Evolutionary conservation across 1,140 invertebrate genomes (phyloP), one percentile per base, ranked within the genome.

Genomic region (Glossosoma conforme): DNA sequence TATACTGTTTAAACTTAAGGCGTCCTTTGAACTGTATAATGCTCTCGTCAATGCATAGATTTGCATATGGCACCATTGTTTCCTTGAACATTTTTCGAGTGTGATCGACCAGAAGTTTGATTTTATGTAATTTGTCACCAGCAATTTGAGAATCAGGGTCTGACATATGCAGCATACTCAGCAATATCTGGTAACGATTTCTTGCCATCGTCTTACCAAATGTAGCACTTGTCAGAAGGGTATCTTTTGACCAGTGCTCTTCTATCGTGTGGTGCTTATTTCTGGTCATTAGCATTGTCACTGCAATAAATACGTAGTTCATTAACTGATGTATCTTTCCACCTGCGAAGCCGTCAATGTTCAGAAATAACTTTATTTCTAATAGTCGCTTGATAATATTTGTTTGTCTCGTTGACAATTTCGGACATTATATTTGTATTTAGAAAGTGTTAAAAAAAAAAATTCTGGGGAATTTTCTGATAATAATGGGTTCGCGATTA

Each of bases 1-100:
- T 65, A 44, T 64, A 68, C 43, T 66, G 64, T 32, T 61, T 62
- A 22, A 67, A 64, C 21, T 19, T 17, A 6, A 65, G 43, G 11
- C 62, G 21, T 10, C 67, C 64, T 61, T 66, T 66, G 38, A 61
- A 67, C 10, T 54, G 1, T 6, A 68, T 36, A 0, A 65, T 37
- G 40, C 41, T 57, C 57, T 68, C 63, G 38, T 68, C 60, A n/a
- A 67, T 54, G 17, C 45, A 61, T 8, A 66, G 3, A 3, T 57
- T 58, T 53, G 59, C 40, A 5, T 60, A 59, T 9, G 56, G 47
- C 25, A 47, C 44, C 44, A 45, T 45, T 33, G 44, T 45, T 20
- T 20, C 18, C 30, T 35, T 45, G 44, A 45, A 45, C 36, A 38
- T 38, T 38, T 38, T 38, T 38, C 36, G 2, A 18, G 36, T 17